phyloP scores from a whole-genome alignment of 2,888 invertebrate species.

The Cryptocheilus praepositus region DNA sequence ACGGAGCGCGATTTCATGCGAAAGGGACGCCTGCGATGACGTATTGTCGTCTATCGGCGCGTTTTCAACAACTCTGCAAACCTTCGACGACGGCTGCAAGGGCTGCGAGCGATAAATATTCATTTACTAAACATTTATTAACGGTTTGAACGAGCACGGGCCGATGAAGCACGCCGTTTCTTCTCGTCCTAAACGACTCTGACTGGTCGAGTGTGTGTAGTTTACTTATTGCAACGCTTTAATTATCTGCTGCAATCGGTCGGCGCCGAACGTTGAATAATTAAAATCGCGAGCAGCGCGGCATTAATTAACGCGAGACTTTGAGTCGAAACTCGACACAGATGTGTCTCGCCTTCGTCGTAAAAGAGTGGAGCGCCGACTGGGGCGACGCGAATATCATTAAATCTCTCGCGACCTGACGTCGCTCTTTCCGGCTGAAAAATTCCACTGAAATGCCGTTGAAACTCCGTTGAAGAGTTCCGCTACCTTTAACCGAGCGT shows the following conservation, averaged over 20 bases:
- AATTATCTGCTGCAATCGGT: too few species aligned
- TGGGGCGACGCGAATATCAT: too few species aligned
- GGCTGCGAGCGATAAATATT: conserved; percentile 45
- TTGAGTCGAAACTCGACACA: too few species aligned
- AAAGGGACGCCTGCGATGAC: too few species aligned
- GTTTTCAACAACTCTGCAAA: conserved; percentile 39
- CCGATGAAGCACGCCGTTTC: not conserved
- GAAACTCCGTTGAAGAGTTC: conserved; percentile 11
- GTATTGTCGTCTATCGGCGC: conserved; percentile 18
- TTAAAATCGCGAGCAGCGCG: too few species aligned
- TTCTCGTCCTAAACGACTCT: not conserved
- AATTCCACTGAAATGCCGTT: not conserved
- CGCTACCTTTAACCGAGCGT: conserved; percentile 4
- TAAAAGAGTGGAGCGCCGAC: too few species aligned
- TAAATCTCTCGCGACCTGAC: not conserved
- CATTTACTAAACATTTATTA: conserved; percentile 37
- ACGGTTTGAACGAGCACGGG: conserved; percentile 39
- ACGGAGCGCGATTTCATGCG: too few species aligned
- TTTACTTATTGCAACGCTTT: too few species aligned
- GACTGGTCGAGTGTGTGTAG: too few species aligned
- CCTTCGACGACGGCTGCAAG: conserved; percentile 17
- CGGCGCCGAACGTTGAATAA: too few species aligned
- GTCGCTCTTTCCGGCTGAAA: not conserved
- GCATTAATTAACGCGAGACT: too few species aligned
- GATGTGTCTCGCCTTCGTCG: too few species aligned